A percentile compares a stretch with the other conserved stretches of the same genome.
Conservation (phyloP, 2,797 vertebrate species). For the Sorex maritimensis region DNA sequence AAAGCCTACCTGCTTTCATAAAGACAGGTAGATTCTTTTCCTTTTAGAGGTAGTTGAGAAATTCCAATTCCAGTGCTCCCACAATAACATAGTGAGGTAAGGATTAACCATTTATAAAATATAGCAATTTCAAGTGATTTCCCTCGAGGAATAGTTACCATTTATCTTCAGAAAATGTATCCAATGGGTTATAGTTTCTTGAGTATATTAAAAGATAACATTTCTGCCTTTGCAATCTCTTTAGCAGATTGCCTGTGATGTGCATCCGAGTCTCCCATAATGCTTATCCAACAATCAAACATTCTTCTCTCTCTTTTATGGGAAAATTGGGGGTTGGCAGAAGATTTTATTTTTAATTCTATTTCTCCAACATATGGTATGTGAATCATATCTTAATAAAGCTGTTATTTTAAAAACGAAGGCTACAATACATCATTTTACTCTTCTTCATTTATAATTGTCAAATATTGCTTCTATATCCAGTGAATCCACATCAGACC, state of each 20-base stretch:
- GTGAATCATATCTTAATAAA: slow-evolving; percentile 64
- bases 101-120: background rate
- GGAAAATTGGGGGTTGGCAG: background rate
- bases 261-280: slow-evolving; percentile 27
- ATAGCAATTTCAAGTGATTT: background rate
- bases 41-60: slow-evolving; percentile 44
- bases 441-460: slow-evolving; percentile 41
- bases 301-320: slow-evolving; percentile 28
- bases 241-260: background rate
- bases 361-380: slow-evolving; percentile 43
- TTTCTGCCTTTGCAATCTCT: slow-evolving; percentile 12
- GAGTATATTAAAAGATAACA: background rate
- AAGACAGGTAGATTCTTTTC: slow-evolving; percentile 5
- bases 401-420: slow-evolving; percentile 40
- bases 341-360: slow-evolving; percentile 55
- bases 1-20: background rate
- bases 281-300: slow-evolving; percentile 46
- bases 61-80: background rate
- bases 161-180: slow-evolving; percentile 33
- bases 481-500: background rate
- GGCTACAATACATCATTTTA: background rate
- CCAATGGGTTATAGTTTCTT: background rate
- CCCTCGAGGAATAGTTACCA: background rate
- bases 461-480: slow-evolving; percentile 8
- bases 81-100: slow-evolving; percentile 19